Base-by-base conservation (phyloP, 1,140 invertebrate genomes). In the Anastatus disparis region DNA sequence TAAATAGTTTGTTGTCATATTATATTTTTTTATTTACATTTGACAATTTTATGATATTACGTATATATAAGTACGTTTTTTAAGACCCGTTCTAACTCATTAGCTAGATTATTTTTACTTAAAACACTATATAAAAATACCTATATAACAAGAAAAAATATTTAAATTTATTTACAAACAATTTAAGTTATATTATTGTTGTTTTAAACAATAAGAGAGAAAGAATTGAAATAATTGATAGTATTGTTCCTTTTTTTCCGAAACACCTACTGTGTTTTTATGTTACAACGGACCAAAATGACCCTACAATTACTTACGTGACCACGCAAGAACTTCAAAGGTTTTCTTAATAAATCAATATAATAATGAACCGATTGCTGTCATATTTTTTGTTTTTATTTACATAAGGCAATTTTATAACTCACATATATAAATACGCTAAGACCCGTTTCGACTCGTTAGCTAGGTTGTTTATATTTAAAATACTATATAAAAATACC, bases 91-190 rank as follows among this genome's bases (percentile, higher is more conserved):
- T 58, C 35, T 6, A 10, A 58, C 17, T 59, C 46, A 9, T 29
- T 27, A 61, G 10, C n/a, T 50, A 68, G 29, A 42, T 35, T 6
- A 35, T 42, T 24, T 44, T 29, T 24, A 35, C 9, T 46, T 48
- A 26, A 38, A 59, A 22, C 8, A 8, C 4, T 61, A n/a, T 69
- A 31, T 48, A 59, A 61, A 61, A 40, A 2, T 50, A 59, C 38
- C 22, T 59, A 61, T 22, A 40, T 17, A 61, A 38, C 31, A 38
- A 27, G 44, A 61, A 17, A n/a, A 61, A 20, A 22, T 58, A 50
- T 42, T 64, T 22, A 12, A 64, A 56, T 58, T 64, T 71, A 71
- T 58, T 38, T 71, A 71, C 53, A 71, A 10, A 22, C 13, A 17
- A 12, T 62, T 62, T 50, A 46, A 68, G 50, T 46, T 17, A 26